These are phyloP conservation scores for Stenopsyche tienmushanensis DNA, from an alignment of 1,140 invertebrate genomes.

Conservation along the genomic window DNA sequence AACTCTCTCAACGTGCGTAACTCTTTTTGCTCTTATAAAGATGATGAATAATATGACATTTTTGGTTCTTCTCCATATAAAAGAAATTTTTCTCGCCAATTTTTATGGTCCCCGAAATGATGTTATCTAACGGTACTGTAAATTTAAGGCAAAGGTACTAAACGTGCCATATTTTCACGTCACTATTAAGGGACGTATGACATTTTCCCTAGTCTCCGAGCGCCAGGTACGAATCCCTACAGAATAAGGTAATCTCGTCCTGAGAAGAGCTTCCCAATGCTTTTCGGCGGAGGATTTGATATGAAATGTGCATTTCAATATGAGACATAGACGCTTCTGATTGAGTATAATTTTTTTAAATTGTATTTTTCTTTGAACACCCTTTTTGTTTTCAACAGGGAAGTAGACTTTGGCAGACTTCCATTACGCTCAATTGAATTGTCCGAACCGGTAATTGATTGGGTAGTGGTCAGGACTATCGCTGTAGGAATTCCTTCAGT, in stretches of 20 bases:
- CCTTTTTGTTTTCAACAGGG: too few relatives aligned
- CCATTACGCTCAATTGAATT: too few relatives aligned
- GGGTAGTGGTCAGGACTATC: too few relatives aligned
- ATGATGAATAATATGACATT: too few relatives aligned
- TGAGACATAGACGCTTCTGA: background rate
- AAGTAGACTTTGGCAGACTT: too few relatives aligned
- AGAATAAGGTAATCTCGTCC: background rate
- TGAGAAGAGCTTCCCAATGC: background rate
- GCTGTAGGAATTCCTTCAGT: too few relatives aligned
- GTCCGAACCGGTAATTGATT: too few relatives aligned
- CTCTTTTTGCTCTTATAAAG: too few relatives aligned
- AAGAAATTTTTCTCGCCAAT: background rate
- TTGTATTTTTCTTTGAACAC: too few relatives aligned
- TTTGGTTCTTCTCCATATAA: too few relatives aligned
- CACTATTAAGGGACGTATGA: conserved; percentile 20
- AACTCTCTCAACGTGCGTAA: too few relatives aligned
- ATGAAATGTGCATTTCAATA: background rate
- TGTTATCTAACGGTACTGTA: conserved; percentile 21
- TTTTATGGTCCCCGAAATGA: background rate
- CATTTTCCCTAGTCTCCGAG: conserved; percentile 13
- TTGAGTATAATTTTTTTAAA: background rate
- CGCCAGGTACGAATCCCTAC: background rate
- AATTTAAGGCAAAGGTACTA: conserved; percentile 18
- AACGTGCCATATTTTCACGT: conserved; percentile 19
- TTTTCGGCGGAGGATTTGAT: background rate